Evolutionary conservation across 2,797 vertebrate genomes (phyloP), one percentile per base, ranked within the genome.

Genomic region (Aythya fuligula): DNA sequence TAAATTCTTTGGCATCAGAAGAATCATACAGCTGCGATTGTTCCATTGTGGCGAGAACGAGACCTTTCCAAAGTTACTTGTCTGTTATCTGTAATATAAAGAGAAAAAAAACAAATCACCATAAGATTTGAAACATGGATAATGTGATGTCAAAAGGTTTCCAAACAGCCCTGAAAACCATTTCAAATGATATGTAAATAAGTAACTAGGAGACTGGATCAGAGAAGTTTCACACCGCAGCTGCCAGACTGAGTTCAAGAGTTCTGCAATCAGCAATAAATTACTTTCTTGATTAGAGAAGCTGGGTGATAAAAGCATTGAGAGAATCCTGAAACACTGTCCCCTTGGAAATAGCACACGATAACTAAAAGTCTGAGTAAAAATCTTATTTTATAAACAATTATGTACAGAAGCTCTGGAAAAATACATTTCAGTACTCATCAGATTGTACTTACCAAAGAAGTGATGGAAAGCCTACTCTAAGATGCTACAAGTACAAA

Each of bases 21-120:
- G 86, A 95, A 98, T 99, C 99, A 99, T 97, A 98, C 98, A 91
- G 98, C 98, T 96, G 98, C 97, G 94, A 98, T 97, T 95, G 98
- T 97, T 98, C 98, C 98, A 91, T 98, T 99, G 98, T 99, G 99
- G 85, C 99, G 99, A 51, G 99, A 99, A 86, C 99, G 99, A 89
- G 99, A 99, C 97, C 99, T 99, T 98, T 99, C 99, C 98, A 99
- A 97, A 98, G 98, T 97, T 79, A 97, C 98, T 71, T 98, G 98
- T 78, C 99, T 99, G 98, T 99, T 99, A 98, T 99, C 99, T 99
- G 98, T 69, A 98, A 98, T 87, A 98, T 86, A 98, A 97, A 97
- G 78, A 97, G 70, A 97, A 96, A 97, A 96, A 97, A 96, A 98
- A 97, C 85, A 97, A 97, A 97, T 94, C 80, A 94, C 20, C 11